A percentile compares a stretch with the other conserved stretches of the same genome.
Conservation (phyloP, 2,888 invertebrate genomes). For the Pediacus dermestoides region DNA sequence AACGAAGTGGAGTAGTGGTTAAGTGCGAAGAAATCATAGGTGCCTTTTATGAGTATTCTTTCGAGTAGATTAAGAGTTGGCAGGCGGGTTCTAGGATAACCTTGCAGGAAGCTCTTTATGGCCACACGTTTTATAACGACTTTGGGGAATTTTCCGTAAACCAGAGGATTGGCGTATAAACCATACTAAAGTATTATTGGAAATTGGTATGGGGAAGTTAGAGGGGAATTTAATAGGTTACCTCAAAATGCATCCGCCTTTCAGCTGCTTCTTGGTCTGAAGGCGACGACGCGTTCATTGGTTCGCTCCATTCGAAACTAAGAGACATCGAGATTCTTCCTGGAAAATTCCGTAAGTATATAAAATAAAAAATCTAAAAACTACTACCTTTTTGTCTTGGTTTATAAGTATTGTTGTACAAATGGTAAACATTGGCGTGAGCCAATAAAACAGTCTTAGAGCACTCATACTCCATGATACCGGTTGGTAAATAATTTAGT, state of each 20-base stretch:
- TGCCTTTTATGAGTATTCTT: slow-evolving; percentile 55
- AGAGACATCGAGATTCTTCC: slow-evolving; percentile 56
- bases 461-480: slow-evolving; percentile 57
- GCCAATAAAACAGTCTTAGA: slow-evolving; percentile 50
- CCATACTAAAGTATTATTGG: slow-evolving; percentile 51
- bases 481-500: slow-evolving; percentile 26
- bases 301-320: slow-evolving; percentile 54
- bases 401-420: slow-evolving; percentile 48
- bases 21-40: slow-evolving; percentile 57
- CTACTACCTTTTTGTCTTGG: slow-evolving; percentile 48
- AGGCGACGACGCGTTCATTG: slow-evolving; percentile 48
- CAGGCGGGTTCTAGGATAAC: slow-evolving; percentile 57
- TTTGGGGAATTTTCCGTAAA: slow-evolving; percentile 60
- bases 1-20: slow-evolving; percentile 55
- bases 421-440: slow-evolving; percentile 49
- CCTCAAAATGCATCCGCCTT: slow-evolving; percentile 53
- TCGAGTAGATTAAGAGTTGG: slow-evolving; percentile 59
- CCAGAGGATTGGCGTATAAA: slow-evolving; percentile 65
- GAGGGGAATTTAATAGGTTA: slow-evolving; percentile 30
- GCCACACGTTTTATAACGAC: slow-evolving; percentile 56
- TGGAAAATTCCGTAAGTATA: too few relatives aligned
- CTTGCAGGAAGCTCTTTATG: slow-evolving; percentile 55
- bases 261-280: slow-evolving; percentile 54
- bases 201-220: slow-evolving; percentile 3
- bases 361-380: too few relatives aligned